Percentiles rank a stretch among this genome's conserved stretches.
These are phyloP conservation scores for Microcebus tavaratra DNA, from an alignment of 2,113 vertebrate genomes.

Conservation along the genomic window DNA sequence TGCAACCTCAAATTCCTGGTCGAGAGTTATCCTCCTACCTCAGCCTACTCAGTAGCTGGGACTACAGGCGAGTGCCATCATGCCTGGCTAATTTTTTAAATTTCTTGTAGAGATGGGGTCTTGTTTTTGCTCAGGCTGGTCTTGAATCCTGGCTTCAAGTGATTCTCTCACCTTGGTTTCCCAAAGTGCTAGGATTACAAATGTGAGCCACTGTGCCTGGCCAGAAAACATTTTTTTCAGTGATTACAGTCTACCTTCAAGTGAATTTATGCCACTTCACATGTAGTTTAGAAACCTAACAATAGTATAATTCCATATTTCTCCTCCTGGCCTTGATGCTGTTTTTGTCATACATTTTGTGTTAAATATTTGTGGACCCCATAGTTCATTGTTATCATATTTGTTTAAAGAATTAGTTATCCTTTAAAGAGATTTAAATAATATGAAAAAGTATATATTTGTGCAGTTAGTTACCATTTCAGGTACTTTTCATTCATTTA, in stretches of 20 bases:
- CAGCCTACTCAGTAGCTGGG: too few species aligned
- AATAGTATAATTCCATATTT: background rate
- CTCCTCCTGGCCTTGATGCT: background rate
- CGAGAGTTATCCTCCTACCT: too few species aligned
- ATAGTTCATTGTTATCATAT: background rate
- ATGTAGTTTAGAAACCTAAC: background rate
- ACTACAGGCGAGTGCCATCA: too few species aligned
- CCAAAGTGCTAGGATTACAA: background rate
- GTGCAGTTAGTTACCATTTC: background rate
- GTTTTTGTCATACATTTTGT: background rate
- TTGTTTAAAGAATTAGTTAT: background rate
- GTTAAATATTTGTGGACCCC: background rate
- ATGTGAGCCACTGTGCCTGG: background rate
- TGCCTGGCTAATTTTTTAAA: too few species aligned
- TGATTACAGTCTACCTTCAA: background rate
- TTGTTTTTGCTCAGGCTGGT: background rate
- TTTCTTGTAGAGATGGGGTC: too few species aligned
- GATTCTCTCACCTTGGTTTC: background rate
- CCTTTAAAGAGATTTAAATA: conserved; percentile 2
- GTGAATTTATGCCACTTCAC: background rate
- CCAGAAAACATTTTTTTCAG: background rate
- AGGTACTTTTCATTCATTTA: background rate
- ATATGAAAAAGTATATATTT: conserved; percentile 14
- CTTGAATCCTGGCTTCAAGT: background rate
- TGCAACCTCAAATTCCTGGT: too few species aligned